A percentile compares a stretch with the other conserved stretches of the same genome.
Evolutionary conservation across 1,140 invertebrate species (phyloP).

Genomic region (Marisa cornuarietis): DNA sequence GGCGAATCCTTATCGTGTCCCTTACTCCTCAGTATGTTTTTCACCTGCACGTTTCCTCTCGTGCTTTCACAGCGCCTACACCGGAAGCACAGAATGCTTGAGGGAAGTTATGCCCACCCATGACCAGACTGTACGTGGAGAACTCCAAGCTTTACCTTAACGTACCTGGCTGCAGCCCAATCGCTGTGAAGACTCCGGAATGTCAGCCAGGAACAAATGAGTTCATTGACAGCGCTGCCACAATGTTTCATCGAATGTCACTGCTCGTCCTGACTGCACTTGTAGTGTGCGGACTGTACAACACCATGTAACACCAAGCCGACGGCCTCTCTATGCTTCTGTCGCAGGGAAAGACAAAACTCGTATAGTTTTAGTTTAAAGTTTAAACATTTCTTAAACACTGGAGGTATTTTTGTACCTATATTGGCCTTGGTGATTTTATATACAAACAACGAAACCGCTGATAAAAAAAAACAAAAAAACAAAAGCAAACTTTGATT

Average conservation of each 20-base stretch:
- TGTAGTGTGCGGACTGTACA: background rate
- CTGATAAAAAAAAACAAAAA: too few species aligned
- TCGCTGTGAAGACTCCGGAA: background rate
- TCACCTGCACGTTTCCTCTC: background rate
- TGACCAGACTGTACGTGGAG: background rate
- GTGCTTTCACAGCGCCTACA: constrained; percentile 7
- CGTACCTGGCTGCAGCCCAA: constrained; percentile 2
- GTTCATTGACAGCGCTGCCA: background rate
- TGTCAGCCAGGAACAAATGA: background rate
- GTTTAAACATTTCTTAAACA: background rate
- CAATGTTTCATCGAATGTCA: background rate
- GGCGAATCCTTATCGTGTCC: too few species aligned
- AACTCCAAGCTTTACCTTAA: constrained; percentile 3
- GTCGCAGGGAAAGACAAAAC: background rate
- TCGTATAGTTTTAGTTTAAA: background rate
- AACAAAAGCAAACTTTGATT: too few species aligned
- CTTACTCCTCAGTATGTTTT: background rate
- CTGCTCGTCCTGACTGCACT: background rate
- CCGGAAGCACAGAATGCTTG: background rate
- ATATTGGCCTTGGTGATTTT: too few species aligned
- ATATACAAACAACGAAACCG: too few species aligned
- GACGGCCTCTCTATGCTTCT: background rate
- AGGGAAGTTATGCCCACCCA: constrained; percentile 5
- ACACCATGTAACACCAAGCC: background rate
- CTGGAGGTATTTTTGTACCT: background rate